A percentile compares a stretch with the other conserved stretches of the same genome.
These are phyloP conservation scores for Parascotia fuliginaria DNA, from an alignment of 2,888 invertebrate species.

Conservation along the genomic window DNA sequence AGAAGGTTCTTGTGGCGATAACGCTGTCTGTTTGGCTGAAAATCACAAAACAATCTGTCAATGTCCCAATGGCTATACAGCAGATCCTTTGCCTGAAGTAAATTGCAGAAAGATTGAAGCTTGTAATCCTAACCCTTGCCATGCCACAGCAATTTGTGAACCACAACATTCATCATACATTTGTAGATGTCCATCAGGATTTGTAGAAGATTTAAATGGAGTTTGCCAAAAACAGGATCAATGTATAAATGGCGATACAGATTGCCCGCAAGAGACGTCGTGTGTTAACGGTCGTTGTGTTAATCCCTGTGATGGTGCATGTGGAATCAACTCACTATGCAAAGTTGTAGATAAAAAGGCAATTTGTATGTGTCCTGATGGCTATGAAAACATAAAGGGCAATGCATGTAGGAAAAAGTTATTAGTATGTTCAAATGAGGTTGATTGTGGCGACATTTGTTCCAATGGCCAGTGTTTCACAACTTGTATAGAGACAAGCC, in stretches of 20 bases:
- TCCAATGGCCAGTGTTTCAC: constrained; percentile 93
- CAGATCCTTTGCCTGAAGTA: constrained; percentile 94
- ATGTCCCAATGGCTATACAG: constrained; percentile 93
- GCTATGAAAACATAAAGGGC: constrained; percentile 88
- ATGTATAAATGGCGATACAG: constrained; percentile 89
- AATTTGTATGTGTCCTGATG: constrained; percentile 91
- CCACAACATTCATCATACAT: constrained; percentile 87
- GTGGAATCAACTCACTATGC: constrained; percentile 93
- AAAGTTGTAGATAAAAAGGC: constrained; percentile 91
- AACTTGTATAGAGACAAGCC: constrained; percentile 91
- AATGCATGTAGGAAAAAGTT: constrained; percentile 90
- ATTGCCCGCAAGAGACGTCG: constrained; percentile 91
- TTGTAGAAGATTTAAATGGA: constrained; percentile 90
- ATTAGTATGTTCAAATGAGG: constrained; percentile 88
- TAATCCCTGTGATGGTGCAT: constrained; percentile 93
- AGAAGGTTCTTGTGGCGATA: constrained; percentile 93
- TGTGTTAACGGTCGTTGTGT: constrained; percentile 90
- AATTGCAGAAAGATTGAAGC: constrained; percentile 90
- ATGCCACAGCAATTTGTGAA: constrained; percentile 92
- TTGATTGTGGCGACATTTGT: constrained; percentile 93
- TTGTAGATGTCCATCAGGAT: constrained; percentile 92
- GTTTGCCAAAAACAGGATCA: constrained; percentile 93
- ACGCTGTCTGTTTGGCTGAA: constrained; percentile 95
- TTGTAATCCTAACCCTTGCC: constrained; percentile 93
- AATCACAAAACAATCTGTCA: constrained; percentile 93